These are phyloP conservation scores for Phrynocephalus forsythii DNA, from an alignment of 2,797 vertebrate genomes.

Conservation along the genomic window DNA sequence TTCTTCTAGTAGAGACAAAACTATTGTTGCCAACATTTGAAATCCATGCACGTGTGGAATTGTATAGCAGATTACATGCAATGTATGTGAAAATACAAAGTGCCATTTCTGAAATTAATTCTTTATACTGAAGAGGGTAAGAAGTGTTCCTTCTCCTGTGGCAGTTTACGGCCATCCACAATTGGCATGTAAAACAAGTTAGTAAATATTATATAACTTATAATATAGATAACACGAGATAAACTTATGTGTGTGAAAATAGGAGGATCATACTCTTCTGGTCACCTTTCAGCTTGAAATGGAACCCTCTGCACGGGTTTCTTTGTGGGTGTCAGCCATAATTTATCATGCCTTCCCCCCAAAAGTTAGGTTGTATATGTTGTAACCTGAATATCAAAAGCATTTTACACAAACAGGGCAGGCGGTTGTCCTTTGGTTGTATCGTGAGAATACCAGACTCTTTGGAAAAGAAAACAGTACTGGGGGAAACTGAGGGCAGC, in stretches of 20 bases:
- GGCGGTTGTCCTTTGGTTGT: too few relatives aligned
- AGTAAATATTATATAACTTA: too few relatives aligned
- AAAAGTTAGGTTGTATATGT: too few relatives aligned
- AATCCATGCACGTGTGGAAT: too few relatives aligned
- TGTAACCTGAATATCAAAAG: not conserved
- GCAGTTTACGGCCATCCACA: not conserved
- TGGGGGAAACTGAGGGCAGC: too few relatives aligned
- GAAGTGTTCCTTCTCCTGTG: not conserved
- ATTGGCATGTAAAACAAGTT: too few relatives aligned
- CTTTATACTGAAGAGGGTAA: not conserved
- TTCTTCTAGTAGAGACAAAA: conserved; percentile 21
- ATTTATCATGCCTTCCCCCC: too few relatives aligned
- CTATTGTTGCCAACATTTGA: not conserved
- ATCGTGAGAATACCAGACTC: too few relatives aligned
- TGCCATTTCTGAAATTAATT: conserved; percentile 24
- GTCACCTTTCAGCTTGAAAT: not conserved
- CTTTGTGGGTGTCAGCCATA: not conserved
- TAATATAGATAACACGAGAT: too few relatives aligned
- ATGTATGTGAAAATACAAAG: conserved; percentile 31
- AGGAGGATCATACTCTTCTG: not conserved
- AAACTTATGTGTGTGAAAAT: not conserved
- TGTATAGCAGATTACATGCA: not conserved
- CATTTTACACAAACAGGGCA: too few relatives aligned
- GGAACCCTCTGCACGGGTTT: not conserved
- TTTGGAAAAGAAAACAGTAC: too few relatives aligned